Percentiles rank a stretch among this genome's conserved stretches.
phyloP scores from a whole-genome alignment of 2,888 invertebrate genomes.

The Drosophila gaucha region DNA sequence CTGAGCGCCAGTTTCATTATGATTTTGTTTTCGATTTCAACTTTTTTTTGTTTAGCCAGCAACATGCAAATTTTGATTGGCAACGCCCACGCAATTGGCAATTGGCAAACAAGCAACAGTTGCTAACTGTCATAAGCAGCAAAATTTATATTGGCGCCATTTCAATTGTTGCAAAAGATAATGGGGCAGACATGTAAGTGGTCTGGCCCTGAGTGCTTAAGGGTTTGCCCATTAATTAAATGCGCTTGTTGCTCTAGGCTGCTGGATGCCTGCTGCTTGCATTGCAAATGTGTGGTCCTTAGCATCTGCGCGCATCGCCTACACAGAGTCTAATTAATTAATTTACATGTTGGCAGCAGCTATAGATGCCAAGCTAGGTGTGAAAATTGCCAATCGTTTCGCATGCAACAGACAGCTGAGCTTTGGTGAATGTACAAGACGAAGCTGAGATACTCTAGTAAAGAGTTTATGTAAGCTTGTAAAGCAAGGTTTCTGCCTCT shows the following conservation, averaged over 20 bases:
- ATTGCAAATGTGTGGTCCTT: conserved; percentile 58
- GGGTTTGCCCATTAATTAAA: conserved; percentile 72
- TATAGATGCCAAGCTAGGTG: conserved; percentile 15
- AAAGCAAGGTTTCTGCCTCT: too few species aligned
- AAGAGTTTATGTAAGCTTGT: too few species aligned
- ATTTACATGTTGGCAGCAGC: conserved; percentile 66
- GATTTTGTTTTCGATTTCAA: conserved; percentile 59
- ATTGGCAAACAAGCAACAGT: conserved; percentile 14
- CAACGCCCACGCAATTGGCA: conserved; percentile 63
- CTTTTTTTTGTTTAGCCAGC: conserved; percentile 49
- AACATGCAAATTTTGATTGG: conserved; percentile 72
- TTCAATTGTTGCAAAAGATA: conserved; percentile 52
- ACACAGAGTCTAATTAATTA: conserved; percentile 71
- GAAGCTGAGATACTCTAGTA: conserved; percentile 26
- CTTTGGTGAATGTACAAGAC: neutral
- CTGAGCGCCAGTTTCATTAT: conserved; percentile 53
- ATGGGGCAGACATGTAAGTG: conserved; percentile 52
- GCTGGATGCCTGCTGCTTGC: conserved; percentile 5
- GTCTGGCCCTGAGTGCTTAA: conserved; percentile 56
- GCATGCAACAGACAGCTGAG: conserved; percentile 31
- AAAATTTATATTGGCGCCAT: conserved; percentile 68
- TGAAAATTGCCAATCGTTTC: conserved; percentile 41
- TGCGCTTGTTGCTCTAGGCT: conserved; percentile 50
- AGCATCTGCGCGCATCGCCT: conserved; percentile 46
- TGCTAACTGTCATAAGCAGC: conserved; percentile 63